Evolutionary conservation across 1,140 invertebrate genomes (phyloP), one percentile per base, ranked within the genome.

Genomic region (Trichogramma pretiosum): DNA sequence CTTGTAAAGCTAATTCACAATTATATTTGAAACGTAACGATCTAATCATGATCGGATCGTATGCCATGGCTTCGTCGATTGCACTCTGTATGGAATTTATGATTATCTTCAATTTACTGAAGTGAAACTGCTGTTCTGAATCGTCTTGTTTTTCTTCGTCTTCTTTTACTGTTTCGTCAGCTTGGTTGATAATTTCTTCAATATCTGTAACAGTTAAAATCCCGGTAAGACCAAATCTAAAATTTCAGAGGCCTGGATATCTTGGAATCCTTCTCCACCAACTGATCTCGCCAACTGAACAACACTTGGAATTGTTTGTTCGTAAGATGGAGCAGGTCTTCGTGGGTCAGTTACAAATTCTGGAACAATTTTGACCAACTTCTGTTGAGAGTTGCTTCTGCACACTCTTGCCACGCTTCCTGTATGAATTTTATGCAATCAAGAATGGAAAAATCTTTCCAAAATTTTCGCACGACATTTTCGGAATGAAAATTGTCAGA

Each of bases 381-480:
- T 52, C 50, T 55, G 34, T 52, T 54, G 17, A 30, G 44, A 49
- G 56, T 56, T 26, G 58, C 45, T 45, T 50, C 56, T 28, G 50
- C 48, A 34, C n/a, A 46, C 49, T 53, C 49, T 45, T 41, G 50
- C 37, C 47, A 51, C 40, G 56, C 51, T 32, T 41, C 40, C 18
- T 32, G 44, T 47, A 57, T 54, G 26, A 53, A 40, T 32, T 57
- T 38, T 14, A 58, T 44, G 37, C 48, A 46, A 39, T 58, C 39
- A 33, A 52, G 48, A 39, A 58, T 53, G 26, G 49, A 53, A 54
- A 51, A 55, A 32, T 54, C 51, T 48, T 57, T 54, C 56, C 58
- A 57, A 54, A 45, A 48, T 52, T 35, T 45, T 35, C 42, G 44
- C 22, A 56, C 38, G 17, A 22, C 17, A 8, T 51, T 17, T 18